Evolutionary conservation across 2,797 vertebrate genomes (phyloP), one percentile per base, ranked within the genome.

Genomic region (Pantherophis vulpinus): DNA sequence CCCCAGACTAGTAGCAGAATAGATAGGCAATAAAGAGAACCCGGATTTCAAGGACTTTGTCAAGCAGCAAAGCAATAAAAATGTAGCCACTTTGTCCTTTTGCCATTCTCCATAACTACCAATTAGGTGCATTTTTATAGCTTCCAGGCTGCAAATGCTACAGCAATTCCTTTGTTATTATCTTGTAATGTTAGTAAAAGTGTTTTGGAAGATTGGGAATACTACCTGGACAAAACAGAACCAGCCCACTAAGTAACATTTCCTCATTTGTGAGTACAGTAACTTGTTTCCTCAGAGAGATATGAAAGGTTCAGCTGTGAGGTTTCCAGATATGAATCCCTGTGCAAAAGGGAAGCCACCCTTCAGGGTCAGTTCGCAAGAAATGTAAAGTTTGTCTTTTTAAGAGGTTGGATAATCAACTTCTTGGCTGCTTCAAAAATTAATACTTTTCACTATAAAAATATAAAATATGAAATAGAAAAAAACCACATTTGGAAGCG

Each of bases 11-110:
- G 95, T 94, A 96, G 95, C 94, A 92, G 90, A 95, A 89, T 87
- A 88, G 95, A 97, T 96, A 96, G 96, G 97, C 96, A 96, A 96
- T 92, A 96, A 97, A 97, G 95, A 90, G 94, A 96, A 97, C 93
- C 96, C 93, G 93, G 91, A 95, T 97, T 97, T 96, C 94, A 96
- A 95, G 95, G 96, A 94, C 92, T 94, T 97, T 95, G 95, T 95
- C 96, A 93, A 97, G 95, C 94, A 97, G 95, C 95, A 90, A 93
- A 95, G 95, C 95, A 95, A 95, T 96, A 96, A 96, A 96, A 95
- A 96, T 92, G 91, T 92, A 95, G 93, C 95, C 90, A 95, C 94
- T 90, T 92, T 94, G 91, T 94, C 94, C 92, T 91, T 96, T 96
- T 94, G 92, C 92, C 94, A 92, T 94, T 63, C 42, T 88, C 95